These are phyloP conservation scores for Grammomys surdaster DNA, from an alignment of 2,113 vertebrate genomes.

Conservation along the genomic window DNA sequence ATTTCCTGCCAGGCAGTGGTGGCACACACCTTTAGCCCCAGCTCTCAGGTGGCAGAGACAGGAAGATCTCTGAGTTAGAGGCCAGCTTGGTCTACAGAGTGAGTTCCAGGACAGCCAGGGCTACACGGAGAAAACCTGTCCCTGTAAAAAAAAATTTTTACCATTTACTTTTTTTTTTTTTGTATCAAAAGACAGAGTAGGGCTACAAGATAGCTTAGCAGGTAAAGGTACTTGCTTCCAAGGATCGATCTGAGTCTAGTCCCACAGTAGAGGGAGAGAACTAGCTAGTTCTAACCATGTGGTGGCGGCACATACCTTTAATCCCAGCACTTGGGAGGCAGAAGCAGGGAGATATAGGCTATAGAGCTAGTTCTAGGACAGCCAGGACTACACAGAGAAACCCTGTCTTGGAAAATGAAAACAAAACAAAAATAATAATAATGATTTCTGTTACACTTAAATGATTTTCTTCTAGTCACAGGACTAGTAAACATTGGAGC, in stretches of 20 bases:
- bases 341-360: not conserved
- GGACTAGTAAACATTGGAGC: not conserved
- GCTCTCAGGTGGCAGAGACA: not conserved
- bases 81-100: not conserved
- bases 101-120: not conserved
- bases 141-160: not conserved
- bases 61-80: not conserved
- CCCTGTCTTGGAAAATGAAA: not conserved
- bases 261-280: not conserved
- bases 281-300: not conserved
- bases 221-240: not conserved
- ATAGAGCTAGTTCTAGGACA: not conserved
- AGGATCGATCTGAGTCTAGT: not conserved
- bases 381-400: not conserved
- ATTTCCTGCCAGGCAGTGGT: not conserved
- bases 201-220: not conserved
- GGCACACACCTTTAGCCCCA: not conserved
- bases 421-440: not conserved
- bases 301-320: not conserved
- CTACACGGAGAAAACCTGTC: not conserved
- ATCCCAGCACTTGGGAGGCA: not conserved
- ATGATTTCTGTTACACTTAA: not conserved
- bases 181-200: not conserved
- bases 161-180: not conserved
- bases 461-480: slow-evolving; percentile 37